Evolutionary conservation across 2,797 vertebrate genomes (phyloP).

Genomic region (Phataginus tricuspis): DNA sequence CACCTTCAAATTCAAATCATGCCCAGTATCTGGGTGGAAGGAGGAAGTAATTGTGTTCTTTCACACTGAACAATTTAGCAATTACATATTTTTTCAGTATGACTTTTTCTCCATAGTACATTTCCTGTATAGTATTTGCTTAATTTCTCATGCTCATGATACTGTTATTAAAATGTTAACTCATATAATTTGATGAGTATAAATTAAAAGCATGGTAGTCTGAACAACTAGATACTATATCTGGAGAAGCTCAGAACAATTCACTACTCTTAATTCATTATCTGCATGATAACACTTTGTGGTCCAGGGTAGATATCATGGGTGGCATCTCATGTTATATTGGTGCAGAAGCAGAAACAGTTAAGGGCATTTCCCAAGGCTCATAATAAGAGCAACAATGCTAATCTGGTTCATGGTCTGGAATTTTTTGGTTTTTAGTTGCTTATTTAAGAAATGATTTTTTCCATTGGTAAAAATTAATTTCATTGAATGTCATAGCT

Average conservation of each 20-base stretch:
- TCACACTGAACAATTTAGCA: neutral
- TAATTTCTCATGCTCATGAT: neutral
- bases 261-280: neutral
- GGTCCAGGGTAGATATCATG: neutral
- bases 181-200: neutral
- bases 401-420: neutral
- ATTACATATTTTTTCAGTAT: neutral
- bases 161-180: conserved; percentile 3
- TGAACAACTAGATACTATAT: neutral
- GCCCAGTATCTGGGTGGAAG: neutral
- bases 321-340: neutral
- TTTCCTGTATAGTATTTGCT: neutral
- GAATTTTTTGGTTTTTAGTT: neutral
- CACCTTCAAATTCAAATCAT: neutral
- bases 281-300: neutral
- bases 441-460: neutral
- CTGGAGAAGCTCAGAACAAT: neutral
- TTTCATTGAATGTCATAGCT: neutral
- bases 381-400: neutral
- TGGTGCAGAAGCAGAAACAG: neutral
- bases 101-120: neutral
- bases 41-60: neutral
- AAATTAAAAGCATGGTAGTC: neutral
- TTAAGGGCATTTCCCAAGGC: neutral
- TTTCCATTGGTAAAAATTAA: neutral